phyloP scores from a whole-genome alignment of 2,797 vertebrate genomes.

The Takifugu rubripes region DNA sequence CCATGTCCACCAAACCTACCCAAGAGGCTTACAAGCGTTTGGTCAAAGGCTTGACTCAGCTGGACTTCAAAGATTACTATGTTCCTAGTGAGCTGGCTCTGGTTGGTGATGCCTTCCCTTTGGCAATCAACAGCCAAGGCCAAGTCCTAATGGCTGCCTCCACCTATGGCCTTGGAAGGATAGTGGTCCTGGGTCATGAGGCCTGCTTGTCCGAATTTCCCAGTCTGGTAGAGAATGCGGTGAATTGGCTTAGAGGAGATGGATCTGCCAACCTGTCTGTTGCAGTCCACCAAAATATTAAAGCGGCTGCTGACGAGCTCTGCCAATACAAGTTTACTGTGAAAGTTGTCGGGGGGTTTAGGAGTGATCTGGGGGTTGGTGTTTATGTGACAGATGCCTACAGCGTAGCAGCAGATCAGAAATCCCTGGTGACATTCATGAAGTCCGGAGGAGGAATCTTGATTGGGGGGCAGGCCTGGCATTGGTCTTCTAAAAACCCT shows the following conservation, averaged over 20 bases:
- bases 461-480: conserved; percentile 84
- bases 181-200: conserved; percentile 80
- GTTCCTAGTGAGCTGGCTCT: conserved; percentile 76
- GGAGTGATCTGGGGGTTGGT: conserved; percentile 24
- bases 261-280: conserved; percentile 33
- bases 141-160: conserved; percentile 82
- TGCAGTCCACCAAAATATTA: conserved; percentile 55
- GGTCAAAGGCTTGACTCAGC: conserved; percentile 65
- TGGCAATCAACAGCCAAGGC: conserved; percentile 66
- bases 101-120: conserved; percentile 77
- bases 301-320: conserved; percentile 54
- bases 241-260: conserved; percentile 76
- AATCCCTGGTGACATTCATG: conserved; percentile 72
- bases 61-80: conserved; percentile 53
- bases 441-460: conserved; percentile 85
- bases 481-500: conserved; percentile 71
- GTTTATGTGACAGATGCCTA: conserved; percentile 79
- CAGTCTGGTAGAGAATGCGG: conserved; percentile 72
- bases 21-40: conserved; percentile 59
- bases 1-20: conserved; percentile 36
- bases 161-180: conserved; percentile 73
- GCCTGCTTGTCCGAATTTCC: conserved; percentile 65
- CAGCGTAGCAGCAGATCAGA: conserved; percentile 29
- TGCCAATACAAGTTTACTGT: conserved; percentile 35
- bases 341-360: conserved; percentile 42